Conservation (phyloP, 92 coral and sea anemone species). For the Diadumene lineata region DNA sequence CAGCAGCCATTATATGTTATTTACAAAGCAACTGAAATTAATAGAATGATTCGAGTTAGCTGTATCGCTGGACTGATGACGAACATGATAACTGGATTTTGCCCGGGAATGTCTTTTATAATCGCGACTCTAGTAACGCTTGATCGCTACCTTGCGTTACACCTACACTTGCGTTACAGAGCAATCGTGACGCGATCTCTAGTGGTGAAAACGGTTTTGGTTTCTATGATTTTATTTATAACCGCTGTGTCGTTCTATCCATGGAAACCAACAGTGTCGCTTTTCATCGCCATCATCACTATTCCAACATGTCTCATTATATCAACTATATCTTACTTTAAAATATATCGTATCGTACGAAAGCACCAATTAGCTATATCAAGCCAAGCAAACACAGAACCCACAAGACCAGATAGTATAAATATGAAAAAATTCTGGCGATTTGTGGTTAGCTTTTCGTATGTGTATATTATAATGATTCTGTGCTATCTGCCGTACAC, state of each 20-base stretch:
- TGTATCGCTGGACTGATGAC: conserved; percentile 37
- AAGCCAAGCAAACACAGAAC: neutral
- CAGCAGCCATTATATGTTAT: conserved; percentile 51
- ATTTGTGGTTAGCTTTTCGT: conserved; percentile 29
- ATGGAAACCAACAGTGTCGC: conserved; percentile 20
- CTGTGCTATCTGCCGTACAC: conserved; percentile 46
- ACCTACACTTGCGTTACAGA: conserved; percentile 61
- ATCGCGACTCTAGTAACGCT: conserved; percentile 42
- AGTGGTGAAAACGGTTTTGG: conserved; percentile 8
- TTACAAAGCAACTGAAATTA: conserved; percentile 49
- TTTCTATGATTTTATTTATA: conserved; percentile 19
- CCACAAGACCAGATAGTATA: neutral
- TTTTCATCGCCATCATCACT: neutral
- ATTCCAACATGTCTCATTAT: conserved; percentile 11
- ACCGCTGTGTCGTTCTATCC: conserved; percentile 28
- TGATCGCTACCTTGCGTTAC: conserved; percentile 55
- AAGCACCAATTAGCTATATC: conserved; percentile 10
- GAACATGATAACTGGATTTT: conserved; percentile 31
- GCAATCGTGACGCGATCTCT: conserved; percentile 39
- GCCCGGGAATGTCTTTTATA: conserved; percentile 47
- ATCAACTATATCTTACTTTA: conserved; percentile 21
- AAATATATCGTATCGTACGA: conserved; percentile 7
- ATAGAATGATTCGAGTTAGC: conserved; percentile 10
- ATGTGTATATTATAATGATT: conserved; percentile 31
- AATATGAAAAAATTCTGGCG: conserved; percentile 14